phyloP scores from a whole-genome alignment of 2,797 vertebrate species.

The Thalassophryne amazonica region DNA sequence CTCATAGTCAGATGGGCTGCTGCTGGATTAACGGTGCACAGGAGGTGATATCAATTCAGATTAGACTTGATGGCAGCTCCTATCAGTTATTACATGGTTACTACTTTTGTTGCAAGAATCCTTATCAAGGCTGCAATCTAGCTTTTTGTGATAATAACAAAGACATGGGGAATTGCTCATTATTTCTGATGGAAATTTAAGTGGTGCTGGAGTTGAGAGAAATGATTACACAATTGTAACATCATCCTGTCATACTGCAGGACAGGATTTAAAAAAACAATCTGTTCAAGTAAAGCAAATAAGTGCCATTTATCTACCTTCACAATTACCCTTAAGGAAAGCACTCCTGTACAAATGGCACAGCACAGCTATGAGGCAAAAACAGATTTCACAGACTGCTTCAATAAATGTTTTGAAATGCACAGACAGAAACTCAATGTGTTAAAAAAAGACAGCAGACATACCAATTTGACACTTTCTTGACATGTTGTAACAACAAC shows the following conservation, averaged over 20 bases:
- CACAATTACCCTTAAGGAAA: conserved; percentile 20
- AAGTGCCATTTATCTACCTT: conserved; percentile 1
- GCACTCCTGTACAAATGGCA: conserved; percentile 16
- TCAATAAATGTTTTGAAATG: background rate
- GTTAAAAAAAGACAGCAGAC: too few species aligned
- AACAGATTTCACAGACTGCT: too few species aligned
- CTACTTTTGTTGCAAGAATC: too few species aligned
- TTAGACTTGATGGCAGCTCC: conserved; percentile 34
- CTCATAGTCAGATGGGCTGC: conserved; percentile 44
- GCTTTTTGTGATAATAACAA: background rate
- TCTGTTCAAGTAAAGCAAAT: background rate
- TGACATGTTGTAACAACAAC: too few species aligned
- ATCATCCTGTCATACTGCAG: background rate
- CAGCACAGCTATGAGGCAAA: conserved; percentile 11
- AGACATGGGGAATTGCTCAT: background rate
- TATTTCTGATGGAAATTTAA: conserved; percentile 2
- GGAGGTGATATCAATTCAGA: conserved; percentile 49
- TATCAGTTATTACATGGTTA: conserved; percentile 7
- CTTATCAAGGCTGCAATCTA: too few species aligned
- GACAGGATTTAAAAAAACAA: conserved; percentile 11
- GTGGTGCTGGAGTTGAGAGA: background rate
- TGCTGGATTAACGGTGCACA: conserved; percentile 35
- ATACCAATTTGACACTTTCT: too few species aligned
- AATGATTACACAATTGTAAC: background rate
- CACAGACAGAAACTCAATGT: too few species aligned